These are phyloP conservation scores for Drosophila meridiana DNA, from an alignment of 2,888 invertebrate genomes.

Conservation along the genomic window DNA sequence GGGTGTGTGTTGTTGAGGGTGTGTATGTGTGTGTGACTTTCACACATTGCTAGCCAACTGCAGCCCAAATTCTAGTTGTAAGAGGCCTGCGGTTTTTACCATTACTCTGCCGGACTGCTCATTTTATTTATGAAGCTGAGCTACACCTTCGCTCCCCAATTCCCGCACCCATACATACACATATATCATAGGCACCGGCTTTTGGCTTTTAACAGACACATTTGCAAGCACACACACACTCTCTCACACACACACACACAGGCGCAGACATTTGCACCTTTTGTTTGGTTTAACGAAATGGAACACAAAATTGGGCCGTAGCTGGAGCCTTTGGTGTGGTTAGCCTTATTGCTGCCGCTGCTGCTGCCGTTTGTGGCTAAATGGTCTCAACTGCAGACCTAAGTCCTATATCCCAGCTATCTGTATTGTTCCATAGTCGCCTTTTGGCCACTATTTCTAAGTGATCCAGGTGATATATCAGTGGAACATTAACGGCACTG, in stretches of 20 bases:
- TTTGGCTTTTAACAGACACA: slow-evolving; percentile 48
- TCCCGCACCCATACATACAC: slow-evolving; percentile 20
- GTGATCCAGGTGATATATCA: slow-evolving; percentile 53
- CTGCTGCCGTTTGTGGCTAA: slow-evolving; percentile 23
- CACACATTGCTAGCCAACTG: slow-evolving; percentile 31
- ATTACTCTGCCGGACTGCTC: slow-evolving; percentile 30
- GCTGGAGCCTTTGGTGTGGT: slow-evolving; percentile 54
- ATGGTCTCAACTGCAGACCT: slow-evolving; percentile 40
- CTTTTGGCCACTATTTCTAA: slow-evolving; percentile 18
- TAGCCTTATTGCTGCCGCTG: slow-evolving; percentile 31
- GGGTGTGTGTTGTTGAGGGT: neutral
- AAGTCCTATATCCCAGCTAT: slow-evolving; percentile 12
- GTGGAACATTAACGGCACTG: neutral
- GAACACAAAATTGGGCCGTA: slow-evolving; percentile 35
- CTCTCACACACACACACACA: neutral
- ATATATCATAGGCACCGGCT: slow-evolving; percentile 43
- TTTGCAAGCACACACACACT: slow-evolving; percentile 27
- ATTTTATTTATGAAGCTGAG: slow-evolving; percentile 45
- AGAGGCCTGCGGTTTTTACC: slow-evolving; percentile 37
- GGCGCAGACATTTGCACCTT: slow-evolving; percentile 52
- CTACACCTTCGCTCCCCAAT: neutral
- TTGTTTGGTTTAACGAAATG: slow-evolving; percentile 33
- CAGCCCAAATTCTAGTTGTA: slow-evolving; percentile 27
- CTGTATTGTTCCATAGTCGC: slow-evolving; percentile 8
- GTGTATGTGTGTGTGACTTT: slow-evolving; percentile 10